Evolutionary conservation across 2,797 vertebrate species (phyloP).

Genomic region (Peromyscus nudipes): DNA sequence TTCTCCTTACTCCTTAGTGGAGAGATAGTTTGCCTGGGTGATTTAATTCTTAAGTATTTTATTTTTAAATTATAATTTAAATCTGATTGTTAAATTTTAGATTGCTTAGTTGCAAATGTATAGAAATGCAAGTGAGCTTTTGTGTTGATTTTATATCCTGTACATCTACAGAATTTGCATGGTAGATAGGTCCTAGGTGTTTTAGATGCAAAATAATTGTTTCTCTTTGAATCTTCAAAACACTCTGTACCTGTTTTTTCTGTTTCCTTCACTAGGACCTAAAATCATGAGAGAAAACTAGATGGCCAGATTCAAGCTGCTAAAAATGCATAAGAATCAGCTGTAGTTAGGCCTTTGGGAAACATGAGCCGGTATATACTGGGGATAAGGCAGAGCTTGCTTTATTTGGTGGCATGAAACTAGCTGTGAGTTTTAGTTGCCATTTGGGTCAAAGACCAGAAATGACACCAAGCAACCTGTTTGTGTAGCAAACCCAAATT

Average conservation of each 20-base stretch:
- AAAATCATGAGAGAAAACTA: slow-evolving; percentile 8
- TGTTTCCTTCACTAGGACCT: background rate
- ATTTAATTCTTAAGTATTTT: slow-evolving; percentile 36
- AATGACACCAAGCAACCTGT: background rate
- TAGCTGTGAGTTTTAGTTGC: background rate
- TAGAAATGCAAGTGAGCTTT: slow-evolving; percentile 10
- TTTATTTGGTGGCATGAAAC: background rate
- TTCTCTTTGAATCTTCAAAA: slow-evolving; percentile 13
- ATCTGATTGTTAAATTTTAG: background rate
- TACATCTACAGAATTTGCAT: background rate
- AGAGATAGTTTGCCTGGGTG: background rate
- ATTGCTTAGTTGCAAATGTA: background rate
- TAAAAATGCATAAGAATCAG: slow-evolving; percentile 13
- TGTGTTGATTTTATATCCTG: background rate
- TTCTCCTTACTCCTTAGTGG: background rate
- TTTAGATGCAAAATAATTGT: background rate
- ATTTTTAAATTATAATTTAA: slow-evolving; percentile 31
- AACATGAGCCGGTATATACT: background rate
- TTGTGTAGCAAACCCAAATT: background rate
- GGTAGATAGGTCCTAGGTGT: background rate
- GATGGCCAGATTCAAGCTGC: background rate
- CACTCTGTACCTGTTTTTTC: background rate
- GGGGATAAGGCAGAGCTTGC: background rate
- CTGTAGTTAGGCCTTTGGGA: background rate
- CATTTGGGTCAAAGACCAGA: background rate